phyloP scores from a whole-genome alignment of 2,888 invertebrate species.

The Microctonus hyperodae region DNA sequence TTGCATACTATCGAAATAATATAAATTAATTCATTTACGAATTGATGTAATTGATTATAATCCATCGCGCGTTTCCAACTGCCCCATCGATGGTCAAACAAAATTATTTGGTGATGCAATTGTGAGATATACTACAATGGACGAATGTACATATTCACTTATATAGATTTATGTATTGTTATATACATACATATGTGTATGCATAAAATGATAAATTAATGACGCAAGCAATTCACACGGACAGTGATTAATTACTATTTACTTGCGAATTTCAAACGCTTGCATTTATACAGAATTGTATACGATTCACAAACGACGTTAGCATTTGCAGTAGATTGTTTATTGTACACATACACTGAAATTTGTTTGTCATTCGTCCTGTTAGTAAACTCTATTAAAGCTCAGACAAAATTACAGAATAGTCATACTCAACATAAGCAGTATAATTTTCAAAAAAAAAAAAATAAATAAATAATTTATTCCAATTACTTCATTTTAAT shows the following conservation, averaged over 20 bases:
- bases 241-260: constrained; percentile 62
- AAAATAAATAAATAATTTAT: too few relatives aligned
- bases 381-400: constrained; percentile 46
- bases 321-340: constrained; percentile 25
- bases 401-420: background rate
- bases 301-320: constrained; percentile 17
- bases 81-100: background rate
- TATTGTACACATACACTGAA: constrained; percentile 39
- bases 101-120: background rate
- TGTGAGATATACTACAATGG: constrained; percentile 3
- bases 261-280: constrained; percentile 60
- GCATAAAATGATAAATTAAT: constrained; percentile 59
- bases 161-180: constrained; percentile 27
- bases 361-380: constrained; percentile 55
- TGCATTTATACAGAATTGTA: constrained; percentile 48
- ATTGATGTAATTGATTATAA: background rate
- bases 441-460: too few relatives aligned
- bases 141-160: constrained; percentile 53
- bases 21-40: background rate
- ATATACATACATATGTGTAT: constrained; percentile 6
- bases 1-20: background rate
- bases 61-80: background rate
- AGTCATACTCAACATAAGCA: too few relatives aligned
- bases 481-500: too few relatives aligned
- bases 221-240: constrained; percentile 53